Conservation (phyloP, 2,888 invertebrate species). For the Aromia moschata region DNA sequence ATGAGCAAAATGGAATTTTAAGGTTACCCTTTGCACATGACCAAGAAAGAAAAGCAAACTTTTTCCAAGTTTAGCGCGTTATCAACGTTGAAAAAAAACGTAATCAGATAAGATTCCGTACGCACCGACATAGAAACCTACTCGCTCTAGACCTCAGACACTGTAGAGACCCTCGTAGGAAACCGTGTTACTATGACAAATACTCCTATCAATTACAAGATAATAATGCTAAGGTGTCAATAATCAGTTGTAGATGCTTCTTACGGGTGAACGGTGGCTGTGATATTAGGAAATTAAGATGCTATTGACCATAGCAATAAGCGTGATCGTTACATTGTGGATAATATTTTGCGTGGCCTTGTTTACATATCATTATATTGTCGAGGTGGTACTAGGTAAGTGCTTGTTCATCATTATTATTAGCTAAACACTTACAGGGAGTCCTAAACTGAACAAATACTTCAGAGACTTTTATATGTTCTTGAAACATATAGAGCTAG, state of each 20-base stretch:
- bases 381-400: constrained; percentile 73
- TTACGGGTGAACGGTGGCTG: not conserved
- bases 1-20: constrained; percentile 20
- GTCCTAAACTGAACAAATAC: too few relatives aligned
- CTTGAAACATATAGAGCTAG: too few relatives aligned
- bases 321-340: constrained; percentile 56
- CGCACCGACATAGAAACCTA: not conserved
- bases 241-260: constrained; percentile 13
- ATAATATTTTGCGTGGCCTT: constrained; percentile 54
- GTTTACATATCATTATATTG: constrained; percentile 65
- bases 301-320: constrained; percentile 54
- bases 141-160: not conserved
- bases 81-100: not conserved
- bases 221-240: not conserved
- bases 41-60: not conserved
- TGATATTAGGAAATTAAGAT: constrained; percentile 42
- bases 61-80: not conserved
- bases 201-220: constrained; percentile 19
- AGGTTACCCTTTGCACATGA: constrained; percentile 3
- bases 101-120: not conserved
- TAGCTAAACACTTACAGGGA: too few relatives aligned
- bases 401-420: constrained; percentile 33
- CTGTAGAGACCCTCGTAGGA: not conserved
- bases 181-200: constrained; percentile 8
- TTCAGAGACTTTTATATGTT: too few relatives aligned